phyloP scores from a whole-genome alignment of 2,888 invertebrate species.

The Leuctra nigra region DNA sequence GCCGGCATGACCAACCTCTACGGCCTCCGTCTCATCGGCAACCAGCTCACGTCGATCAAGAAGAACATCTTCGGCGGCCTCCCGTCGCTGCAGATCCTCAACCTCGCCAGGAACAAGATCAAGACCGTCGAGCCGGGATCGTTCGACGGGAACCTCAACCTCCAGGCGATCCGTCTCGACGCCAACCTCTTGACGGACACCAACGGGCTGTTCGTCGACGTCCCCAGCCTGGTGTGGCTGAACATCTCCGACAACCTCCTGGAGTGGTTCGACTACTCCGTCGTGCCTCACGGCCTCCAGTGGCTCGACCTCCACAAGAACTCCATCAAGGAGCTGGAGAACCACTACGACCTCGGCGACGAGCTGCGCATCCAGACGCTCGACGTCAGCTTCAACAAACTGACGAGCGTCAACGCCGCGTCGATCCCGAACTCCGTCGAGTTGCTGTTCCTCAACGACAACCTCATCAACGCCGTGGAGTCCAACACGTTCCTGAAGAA shows the following conservation, averaged over 20 bases:
- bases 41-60: slow-evolving; percentile 75
- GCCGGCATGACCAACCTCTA: slow-evolving; percentile 79
- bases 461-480: slow-evolving; percentile 76
- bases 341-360: slow-evolving; percentile 61
- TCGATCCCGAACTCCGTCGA: slow-evolving; percentile 81
- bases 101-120: slow-evolving; percentile 80
- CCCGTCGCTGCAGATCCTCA: slow-evolving; percentile 76
- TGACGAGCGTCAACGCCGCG: slow-evolving; percentile 65
- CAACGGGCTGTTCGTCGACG: slow-evolving; percentile 74
- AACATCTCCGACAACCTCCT: slow-evolving; percentile 89
- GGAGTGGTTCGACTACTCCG: slow-evolving; percentile 81
- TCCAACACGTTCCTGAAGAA: slow-evolving; percentile 86
- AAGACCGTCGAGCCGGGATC: slow-evolving; percentile 70
- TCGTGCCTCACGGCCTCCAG: slow-evolving; percentile 73
- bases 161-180: slow-evolving; percentile 82
- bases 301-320: slow-evolving; percentile 90
- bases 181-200: slow-evolving; percentile 77
- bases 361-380: slow-evolving; percentile 73
- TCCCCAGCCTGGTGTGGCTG: slow-evolving; percentile 77
- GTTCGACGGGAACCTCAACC: slow-evolving; percentile 69
- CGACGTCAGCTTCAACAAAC: slow-evolving; percentile 86
- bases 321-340: slow-evolving; percentile 69
- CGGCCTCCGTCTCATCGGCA: slow-evolving; percentile 82
- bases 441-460: slow-evolving; percentile 81
- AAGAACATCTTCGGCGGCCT: slow-evolving; percentile 72